Evolutionary conservation across 2,888 invertebrate species (phyloP).

Genomic region (Melanostoma mellinum): DNA sequence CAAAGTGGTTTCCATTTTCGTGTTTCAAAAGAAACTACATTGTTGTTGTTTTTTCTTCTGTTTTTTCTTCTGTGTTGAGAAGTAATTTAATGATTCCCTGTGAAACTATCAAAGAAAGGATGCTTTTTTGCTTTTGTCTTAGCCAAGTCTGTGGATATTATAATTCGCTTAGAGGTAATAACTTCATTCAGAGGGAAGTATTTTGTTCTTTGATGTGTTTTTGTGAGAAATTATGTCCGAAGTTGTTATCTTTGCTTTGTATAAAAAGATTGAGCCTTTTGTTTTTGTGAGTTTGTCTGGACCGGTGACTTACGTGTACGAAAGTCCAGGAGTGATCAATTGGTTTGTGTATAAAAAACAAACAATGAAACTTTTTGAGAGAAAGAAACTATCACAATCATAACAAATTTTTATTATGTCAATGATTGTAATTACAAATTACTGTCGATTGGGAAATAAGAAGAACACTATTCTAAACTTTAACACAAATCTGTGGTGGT

Average conservation of each 20-base stretch:
- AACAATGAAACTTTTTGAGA: no score
- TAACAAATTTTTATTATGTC: no score
- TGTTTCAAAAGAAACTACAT: constrained; percentile 21
- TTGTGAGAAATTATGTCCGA: constrained; percentile 32
- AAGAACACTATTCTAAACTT: no score
- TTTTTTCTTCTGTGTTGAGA: constrained; percentile 16
- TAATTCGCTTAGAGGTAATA: constrained; percentile 44
- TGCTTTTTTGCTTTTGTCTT: background rate
- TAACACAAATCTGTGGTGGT: no score
- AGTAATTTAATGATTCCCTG: constrained; percentile 57
- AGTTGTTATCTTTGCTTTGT: constrained; percentile 16
- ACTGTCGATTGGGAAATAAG: no score
- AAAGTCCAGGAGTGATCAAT: no score
- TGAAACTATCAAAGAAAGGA: constrained; percentile 27
- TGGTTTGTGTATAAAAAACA: no score
- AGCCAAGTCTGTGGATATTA: constrained; percentile 19
- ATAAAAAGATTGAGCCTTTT: constrained; percentile 6
- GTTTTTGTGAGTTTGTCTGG: background rate
- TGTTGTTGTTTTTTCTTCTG: constrained; percentile 9
- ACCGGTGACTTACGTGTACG: background rate
- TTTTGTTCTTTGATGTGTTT: background rate
- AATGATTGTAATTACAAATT: no score
- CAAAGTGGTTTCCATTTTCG: constrained; percentile 46
- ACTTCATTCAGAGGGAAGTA: constrained; percentile 35
- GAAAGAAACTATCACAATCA: no score